Evolutionary conservation across 2,888 invertebrate species (phyloP).

Genomic region (Caenorhabditis sp.): DNA sequence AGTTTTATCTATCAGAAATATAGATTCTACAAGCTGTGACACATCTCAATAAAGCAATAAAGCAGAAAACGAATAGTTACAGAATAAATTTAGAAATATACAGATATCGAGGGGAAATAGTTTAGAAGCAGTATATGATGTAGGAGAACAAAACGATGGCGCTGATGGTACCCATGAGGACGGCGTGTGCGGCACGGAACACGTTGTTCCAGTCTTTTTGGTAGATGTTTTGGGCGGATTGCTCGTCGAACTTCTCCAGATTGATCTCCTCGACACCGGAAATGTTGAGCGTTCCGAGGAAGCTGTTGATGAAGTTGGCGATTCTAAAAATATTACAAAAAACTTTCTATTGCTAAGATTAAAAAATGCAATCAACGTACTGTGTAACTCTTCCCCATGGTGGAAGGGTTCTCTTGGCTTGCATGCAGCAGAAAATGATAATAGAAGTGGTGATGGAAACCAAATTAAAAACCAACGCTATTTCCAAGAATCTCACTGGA

Average conservation of each 20-base stretch:
- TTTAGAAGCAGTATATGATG: conserved; percentile 59
- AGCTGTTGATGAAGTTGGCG: conserved; percentile 78
- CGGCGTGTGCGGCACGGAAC: conserved; percentile 80
- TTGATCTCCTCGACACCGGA: conserved; percentile 73
- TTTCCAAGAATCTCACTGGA: conserved; percentile 81
- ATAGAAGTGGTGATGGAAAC: conserved; percentile 77
- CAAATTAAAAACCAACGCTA: conserved; percentile 79
- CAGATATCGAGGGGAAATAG: too few species aligned
- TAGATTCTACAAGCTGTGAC: conserved; percentile 44
- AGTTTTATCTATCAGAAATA: conserved; percentile 42
- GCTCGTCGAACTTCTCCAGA: conserved; percentile 76
- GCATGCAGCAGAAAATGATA: conserved; percentile 72
- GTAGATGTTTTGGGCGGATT: conserved; percentile 61
- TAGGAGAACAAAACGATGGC: conserved; percentile 77
- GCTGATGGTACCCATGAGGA: conserved; percentile 73
- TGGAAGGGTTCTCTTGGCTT: conserved; percentile 76
- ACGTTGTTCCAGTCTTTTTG: conserved; percentile 79
- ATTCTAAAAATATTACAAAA: conserved; percentile 66
- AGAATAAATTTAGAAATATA: background rate
- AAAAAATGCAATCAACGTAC: conserved; percentile 50
- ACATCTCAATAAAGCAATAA: conserved; percentile 50
- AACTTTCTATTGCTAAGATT: background rate
- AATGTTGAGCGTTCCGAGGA: conserved; percentile 79
- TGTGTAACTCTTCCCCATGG: conserved; percentile 79
- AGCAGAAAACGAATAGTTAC: conserved; percentile 8